Evolutionary conservation across 2,113 vertebrate species (phyloP).

Genomic region (Megaleporinus macrocephalus): DNA sequence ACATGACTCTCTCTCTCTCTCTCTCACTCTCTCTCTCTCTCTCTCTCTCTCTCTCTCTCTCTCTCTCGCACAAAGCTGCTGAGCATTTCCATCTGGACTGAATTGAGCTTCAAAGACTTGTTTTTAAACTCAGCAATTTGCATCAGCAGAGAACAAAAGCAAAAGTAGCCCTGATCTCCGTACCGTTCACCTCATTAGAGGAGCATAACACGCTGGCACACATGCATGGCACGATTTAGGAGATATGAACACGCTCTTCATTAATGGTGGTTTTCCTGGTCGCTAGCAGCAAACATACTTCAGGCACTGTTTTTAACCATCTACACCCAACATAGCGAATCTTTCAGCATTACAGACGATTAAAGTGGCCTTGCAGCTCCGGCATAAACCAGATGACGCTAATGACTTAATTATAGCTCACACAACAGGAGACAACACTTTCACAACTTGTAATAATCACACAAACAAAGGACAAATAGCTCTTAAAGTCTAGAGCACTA

Average conservation of each 20-base stretch:
- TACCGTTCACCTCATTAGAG: slow-evolving; percentile 61
- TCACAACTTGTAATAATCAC: slow-evolving; percentile 16
- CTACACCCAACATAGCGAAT: not conserved
- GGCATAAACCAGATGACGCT: not conserved
- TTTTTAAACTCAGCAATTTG: slow-evolving; percentile 67
- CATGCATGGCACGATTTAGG: not conserved
- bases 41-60: not conserved
- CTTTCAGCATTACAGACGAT: not conserved
- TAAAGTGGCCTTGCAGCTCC: slow-evolving; percentile 21
- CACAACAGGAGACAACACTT: slow-evolving; percentile 24
- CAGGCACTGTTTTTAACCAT: not conserved
- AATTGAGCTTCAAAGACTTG: slow-evolving; percentile 70
- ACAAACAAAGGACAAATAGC: slow-evolving; percentile 29
- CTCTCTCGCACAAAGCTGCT: not conserved
- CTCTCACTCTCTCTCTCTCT: slow-evolving; percentile 9
- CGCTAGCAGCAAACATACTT: slow-evolving; percentile 21
- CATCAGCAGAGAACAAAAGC: slow-evolving; percentile 64
- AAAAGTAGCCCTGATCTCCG: slow-evolving; percentile 59
- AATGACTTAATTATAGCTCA: slow-evolving; percentile 38
- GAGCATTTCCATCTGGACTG: slow-evolving; percentile 71
- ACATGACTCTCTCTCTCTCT: not conserved
- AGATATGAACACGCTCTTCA: not conserved
- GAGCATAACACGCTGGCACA: slow-evolving; percentile 25
- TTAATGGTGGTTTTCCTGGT: not conserved
- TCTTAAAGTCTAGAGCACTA: slow-evolving; percentile 13